phyloP scores from a whole-genome alignment of 2,888 invertebrate genomes.

The Coenonympha glycerion region DNA sequence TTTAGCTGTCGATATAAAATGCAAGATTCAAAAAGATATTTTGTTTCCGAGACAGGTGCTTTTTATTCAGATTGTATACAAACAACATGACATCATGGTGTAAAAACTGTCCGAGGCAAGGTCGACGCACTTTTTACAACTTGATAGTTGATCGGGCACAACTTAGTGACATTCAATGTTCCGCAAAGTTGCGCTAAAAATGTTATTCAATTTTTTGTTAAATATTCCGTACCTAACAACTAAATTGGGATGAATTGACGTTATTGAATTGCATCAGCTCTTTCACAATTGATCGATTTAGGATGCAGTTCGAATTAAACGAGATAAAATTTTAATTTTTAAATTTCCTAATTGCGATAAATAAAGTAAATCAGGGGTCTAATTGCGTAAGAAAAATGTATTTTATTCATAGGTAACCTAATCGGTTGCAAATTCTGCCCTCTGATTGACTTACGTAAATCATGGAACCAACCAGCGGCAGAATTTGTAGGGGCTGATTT shows the following conservation, averaged over 20 bases:
- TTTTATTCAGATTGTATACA: slow-evolving; percentile 14
- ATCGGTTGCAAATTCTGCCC: too few relatives aligned
- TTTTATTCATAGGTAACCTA: too few relatives aligned
- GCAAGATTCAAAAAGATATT: background rate
- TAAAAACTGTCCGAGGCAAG: slow-evolving; percentile 17
- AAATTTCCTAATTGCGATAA: too few relatives aligned
- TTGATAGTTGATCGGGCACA: slow-evolving; percentile 1
- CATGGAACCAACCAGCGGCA: too few relatives aligned
- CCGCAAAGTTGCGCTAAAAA: slow-evolving; percentile 3
- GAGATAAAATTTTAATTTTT: too few relatives aligned
- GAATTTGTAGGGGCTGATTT: too few relatives aligned
- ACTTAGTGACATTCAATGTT: slow-evolving; percentile 16
- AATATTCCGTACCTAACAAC: background rate
- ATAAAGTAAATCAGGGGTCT: too few relatives aligned
- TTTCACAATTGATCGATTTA: background rate
- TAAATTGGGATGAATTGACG: background rate
- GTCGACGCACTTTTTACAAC: slow-evolving; percentile 17
- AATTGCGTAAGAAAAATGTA: too few relatives aligned
- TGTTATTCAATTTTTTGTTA: background rate
- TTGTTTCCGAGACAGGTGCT: slow-evolving; percentile 6
- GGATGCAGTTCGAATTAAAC: too few relatives aligned
- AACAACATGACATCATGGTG: slow-evolving; percentile 21
- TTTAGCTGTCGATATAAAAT: background rate
- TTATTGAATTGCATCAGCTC: slow-evolving; percentile 1
- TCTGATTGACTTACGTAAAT: too few relatives aligned